A percentile compares a stretch with the other conserved stretches of the same genome.
phyloP scores from a whole-genome alignment of 30 jellyfish, hydroid and myxozoan genomes.

The Chrysaora quinquecirrha region DNA sequence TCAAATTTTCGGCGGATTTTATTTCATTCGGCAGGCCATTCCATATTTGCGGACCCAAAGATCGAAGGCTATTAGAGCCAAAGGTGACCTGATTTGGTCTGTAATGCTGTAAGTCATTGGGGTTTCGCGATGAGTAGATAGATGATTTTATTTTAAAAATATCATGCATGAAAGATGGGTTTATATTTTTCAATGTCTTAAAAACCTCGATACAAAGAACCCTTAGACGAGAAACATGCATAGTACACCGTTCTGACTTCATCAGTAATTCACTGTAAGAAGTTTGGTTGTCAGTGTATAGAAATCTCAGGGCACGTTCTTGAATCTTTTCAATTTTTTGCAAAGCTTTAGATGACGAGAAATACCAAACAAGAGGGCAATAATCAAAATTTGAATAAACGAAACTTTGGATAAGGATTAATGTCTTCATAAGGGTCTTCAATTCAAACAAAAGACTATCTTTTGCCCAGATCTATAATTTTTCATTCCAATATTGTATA shows the following conservation, averaged over 20 bases:
- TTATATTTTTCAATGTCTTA: not conserved
- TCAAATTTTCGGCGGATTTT: too few relatives aligned
- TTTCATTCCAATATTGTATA: too few relatives aligned
- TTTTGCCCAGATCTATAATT: too few relatives aligned
- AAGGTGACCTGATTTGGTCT: conserved; percentile 22
- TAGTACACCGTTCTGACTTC: conserved; percentile 19
- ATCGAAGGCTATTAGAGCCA: conserved; percentile 22
- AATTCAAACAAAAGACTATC: too few relatives aligned
- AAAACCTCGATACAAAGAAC: conserved; percentile 4
- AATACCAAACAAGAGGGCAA: not conserved
- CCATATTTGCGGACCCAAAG: conserved; percentile 7
- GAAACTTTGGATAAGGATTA: conserved; percentile 7
- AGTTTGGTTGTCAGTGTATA: conserved; percentile 8
- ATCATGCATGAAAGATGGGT: conserved; percentile 8
- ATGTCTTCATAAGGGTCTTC: too few relatives aligned
- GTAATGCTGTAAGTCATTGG: conserved; percentile 1
- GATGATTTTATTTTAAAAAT: not conserved
- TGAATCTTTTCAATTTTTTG: conserved; percentile 21
- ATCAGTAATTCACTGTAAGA: not conserved
- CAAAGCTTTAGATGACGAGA: conserved; percentile 12
- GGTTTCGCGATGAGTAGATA: not conserved
- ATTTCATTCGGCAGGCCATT: too few relatives aligned
- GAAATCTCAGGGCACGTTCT: conserved; percentile 8
- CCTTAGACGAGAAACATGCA: conserved; percentile 28
- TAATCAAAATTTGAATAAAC: conserved; percentile 18